Conservation (phyloP, 1,140 invertebrate genomes). For the Eupeodes corollae region DNA sequence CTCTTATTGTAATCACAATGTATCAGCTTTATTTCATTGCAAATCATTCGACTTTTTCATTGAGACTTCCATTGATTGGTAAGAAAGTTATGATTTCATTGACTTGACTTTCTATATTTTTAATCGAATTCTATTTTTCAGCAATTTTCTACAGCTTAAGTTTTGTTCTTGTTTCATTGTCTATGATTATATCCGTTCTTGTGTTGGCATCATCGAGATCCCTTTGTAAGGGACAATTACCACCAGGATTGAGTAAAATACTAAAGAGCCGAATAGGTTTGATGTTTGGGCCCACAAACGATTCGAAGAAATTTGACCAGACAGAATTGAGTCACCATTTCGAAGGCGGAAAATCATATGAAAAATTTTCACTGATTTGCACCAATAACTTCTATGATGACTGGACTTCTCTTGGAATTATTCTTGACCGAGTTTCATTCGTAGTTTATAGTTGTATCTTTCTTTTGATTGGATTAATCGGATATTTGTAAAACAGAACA, state of each 20-base stretch:
- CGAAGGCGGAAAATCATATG: not conserved
- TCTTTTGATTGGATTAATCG: constrained; percentile 39
- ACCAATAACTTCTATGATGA: constrained; percentile 32
- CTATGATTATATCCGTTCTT: not conserved
- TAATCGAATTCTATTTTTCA: constrained; percentile 14
- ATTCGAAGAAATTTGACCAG: constrained; percentile 15
- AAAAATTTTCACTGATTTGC: not conserved
- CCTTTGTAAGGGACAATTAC: not conserved
- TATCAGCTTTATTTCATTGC: constrained; percentile 48
- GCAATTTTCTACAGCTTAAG: not conserved
- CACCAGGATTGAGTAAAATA: not conserved
- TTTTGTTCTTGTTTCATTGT: not conserved
- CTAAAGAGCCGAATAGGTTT: constrained; percentile 5
- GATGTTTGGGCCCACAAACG: constrained; percentile 23
- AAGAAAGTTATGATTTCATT: not conserved
- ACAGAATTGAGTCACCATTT: constrained; percentile 11
- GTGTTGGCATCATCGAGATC: not conserved
- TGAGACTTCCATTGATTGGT: constrained; percentile 48
- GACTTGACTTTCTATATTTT: not conserved
- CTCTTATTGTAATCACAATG: constrained; percentile 42
- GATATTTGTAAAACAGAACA: constrained; percentile 20
- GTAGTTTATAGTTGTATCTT: constrained; percentile 43
- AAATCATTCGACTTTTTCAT: constrained; percentile 43
- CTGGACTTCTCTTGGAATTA: constrained; percentile 44
- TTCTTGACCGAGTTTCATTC: constrained; percentile 45